A percentile compares a stretch with the other conserved stretches of the same genome.
Conservation (phyloP, 2,888 invertebrate genomes). For the Caenorhabditis sp. region DNA sequence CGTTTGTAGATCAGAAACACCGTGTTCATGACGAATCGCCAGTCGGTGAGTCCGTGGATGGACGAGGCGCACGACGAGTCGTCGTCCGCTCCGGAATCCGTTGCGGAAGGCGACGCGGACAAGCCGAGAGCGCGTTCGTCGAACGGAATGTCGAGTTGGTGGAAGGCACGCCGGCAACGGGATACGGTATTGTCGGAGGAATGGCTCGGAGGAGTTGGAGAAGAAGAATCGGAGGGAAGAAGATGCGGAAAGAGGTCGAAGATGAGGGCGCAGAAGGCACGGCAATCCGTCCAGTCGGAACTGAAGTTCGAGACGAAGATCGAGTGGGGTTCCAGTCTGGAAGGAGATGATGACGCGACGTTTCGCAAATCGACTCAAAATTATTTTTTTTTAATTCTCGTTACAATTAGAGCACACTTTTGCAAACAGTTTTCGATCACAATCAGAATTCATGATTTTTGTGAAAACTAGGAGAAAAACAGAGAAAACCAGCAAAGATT, state of each 20-base stretch:
- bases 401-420: too few relatives aligned
- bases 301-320: slow-evolving; percentile 52
- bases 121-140: slow-evolving; percentile 51
- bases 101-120: slow-evolving; percentile 9
- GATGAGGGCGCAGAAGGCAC: slow-evolving; percentile 60
- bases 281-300: slow-evolving; percentile 63
- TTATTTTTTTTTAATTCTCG: too few relatives aligned
- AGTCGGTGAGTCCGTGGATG: slow-evolving; percentile 43
- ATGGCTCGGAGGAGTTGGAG: too few relatives aligned
- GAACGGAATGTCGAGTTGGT: slow-evolving; percentile 41
- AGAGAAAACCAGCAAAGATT: too few relatives aligned
- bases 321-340: slow-evolving; percentile 48
- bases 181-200: too few relatives aligned
- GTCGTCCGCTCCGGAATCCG: slow-evolving; percentile 20
- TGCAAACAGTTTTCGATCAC: too few relatives aligned
- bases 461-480: too few relatives aligned
- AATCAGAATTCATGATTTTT: too few relatives aligned
- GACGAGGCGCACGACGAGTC: slow-evolving; percentile 29
- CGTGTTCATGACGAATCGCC: slow-evolving; percentile 61
- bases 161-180: slow-evolving; percentile 42
- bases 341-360: too few relatives aligned
- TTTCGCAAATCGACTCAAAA: too few relatives aligned
- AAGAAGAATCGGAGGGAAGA: slow-evolving; percentile 19
- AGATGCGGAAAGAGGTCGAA: slow-evolving; percentile 44
- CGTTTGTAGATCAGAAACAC: slow-evolving; percentile 51